These are phyloP conservation scores for Phaedon cochleariae DNA, from an alignment of 2,888 invertebrate genomes.

Conservation along the genomic window DNA sequence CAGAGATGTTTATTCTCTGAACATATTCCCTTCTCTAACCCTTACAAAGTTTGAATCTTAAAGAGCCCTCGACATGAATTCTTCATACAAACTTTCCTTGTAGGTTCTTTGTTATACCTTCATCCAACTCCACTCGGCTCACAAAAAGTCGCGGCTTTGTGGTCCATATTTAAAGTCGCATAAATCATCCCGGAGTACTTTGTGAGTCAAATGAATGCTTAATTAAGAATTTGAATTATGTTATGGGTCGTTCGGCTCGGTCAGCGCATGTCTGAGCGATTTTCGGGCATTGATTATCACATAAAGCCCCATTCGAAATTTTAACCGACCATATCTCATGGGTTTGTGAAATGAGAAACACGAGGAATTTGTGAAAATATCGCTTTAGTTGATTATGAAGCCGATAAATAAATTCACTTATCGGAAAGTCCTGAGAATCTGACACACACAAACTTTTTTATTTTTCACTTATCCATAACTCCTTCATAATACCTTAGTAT, in stretches of 20 bases:
- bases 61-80: neutral
- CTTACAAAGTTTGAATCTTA: neutral
- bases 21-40: too few species aligned
- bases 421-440: too few species aligned
- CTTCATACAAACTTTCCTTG: neutral
- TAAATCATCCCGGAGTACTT: slow-evolving; percentile 29
- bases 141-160: slow-evolving; percentile 19
- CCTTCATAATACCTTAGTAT: too few species aligned
- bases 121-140: neutral
- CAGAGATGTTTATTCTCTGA: too few species aligned
- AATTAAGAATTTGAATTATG: slow-evolving; percentile 28
- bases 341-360: neutral
- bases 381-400: too few species aligned
- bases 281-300: slow-evolving; percentile 13
- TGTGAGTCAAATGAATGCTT: slow-evolving; percentile 33
- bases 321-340: neutral
- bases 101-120: slow-evolving; percentile 1
- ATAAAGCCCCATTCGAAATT: neutral
- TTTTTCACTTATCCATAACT: too few species aligned
- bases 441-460: too few species aligned
- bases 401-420: too few species aligned
- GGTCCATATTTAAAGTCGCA: slow-evolving; percentile 23
- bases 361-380: neutral
- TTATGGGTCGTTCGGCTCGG: slow-evolving; percentile 13
- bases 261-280: slow-evolving; percentile 7